phyloP scores from a whole-genome alignment of 2,888 invertebrate genomes.

The Microctonus brassicae region DNA sequence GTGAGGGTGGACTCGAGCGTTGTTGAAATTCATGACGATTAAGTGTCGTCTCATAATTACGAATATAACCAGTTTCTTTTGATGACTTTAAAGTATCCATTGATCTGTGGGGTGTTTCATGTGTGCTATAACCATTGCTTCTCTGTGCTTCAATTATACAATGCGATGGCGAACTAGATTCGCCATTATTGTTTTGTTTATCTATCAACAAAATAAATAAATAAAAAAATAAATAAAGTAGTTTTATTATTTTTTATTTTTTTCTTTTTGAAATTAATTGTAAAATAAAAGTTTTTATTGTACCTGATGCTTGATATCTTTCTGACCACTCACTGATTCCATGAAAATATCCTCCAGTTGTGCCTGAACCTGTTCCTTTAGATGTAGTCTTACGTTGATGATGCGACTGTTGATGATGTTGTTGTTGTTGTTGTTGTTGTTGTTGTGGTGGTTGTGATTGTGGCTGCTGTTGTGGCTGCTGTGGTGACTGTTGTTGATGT shows the following conservation, averaged over 20 bases:
- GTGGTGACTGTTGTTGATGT: background rate
- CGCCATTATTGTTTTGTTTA: conserved; percentile 43
- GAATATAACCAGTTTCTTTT: conserved; percentile 41
- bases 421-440: conserved; percentile 1
- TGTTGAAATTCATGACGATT: conserved; percentile 50
- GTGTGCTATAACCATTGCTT: conserved; percentile 50
- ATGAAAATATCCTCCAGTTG: conserved; percentile 74
- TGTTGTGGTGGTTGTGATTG: background rate
- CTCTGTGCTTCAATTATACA: conserved; percentile 51
- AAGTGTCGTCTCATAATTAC: conserved; percentile 43
- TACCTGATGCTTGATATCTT: conserved; percentile 66
- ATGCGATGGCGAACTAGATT: conserved; percentile 55
- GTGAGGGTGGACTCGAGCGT: conserved; percentile 58
- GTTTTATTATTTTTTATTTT: background rate
- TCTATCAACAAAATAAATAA: conserved; percentile 31
- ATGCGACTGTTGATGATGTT: background rate
- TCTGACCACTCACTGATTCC: conserved; percentile 87
- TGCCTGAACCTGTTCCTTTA: conserved; percentile 51
- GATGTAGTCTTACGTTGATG: conserved; percentile 52
- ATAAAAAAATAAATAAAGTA: background rate
- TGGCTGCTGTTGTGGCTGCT: background rate
- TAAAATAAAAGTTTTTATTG: background rate
- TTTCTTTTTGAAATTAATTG: background rate
- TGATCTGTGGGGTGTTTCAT: conserved; percentile 51
- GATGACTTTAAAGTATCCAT: conserved; percentile 51